phyloP scores from a whole-genome alignment of 2,888 invertebrate genomes.

The Catocala sponsa region DNA sequence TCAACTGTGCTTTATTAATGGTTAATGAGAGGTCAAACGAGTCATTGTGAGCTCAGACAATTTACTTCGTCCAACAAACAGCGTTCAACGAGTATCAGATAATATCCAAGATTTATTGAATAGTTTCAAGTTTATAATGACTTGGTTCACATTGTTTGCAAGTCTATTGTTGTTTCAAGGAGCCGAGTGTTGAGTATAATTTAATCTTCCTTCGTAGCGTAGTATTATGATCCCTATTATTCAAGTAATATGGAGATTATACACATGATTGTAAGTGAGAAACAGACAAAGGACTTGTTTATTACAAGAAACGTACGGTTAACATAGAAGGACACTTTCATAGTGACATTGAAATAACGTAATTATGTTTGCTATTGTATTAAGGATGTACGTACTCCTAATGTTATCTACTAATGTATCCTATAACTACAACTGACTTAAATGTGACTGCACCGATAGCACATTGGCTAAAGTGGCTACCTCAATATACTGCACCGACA shows the following conservation, averaged over 20 bases:
- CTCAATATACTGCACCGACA: no score
- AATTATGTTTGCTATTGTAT: no score
- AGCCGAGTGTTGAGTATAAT: constrained; percentile 37
- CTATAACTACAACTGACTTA: no score
- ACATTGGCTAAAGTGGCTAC: no score
- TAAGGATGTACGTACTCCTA: no score
- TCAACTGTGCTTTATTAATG: no score
- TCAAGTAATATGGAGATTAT: constrained; percentile 40
- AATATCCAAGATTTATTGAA: constrained; percentile 50
- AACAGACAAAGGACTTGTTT: constrained; percentile 45
- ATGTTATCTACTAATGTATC: no score
- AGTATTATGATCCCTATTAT: constrained; percentile 29
- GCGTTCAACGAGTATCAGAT: constrained; percentile 33
- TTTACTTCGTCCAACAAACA: constrained; percentile 9
- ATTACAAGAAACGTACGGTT: constrained; percentile 24
- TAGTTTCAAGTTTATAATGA: constrained; percentile 48
- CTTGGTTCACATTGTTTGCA: constrained; percentile 50
- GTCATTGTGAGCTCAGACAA: neutral
- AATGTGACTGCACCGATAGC: no score
- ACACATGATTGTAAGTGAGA: constrained; percentile 35
- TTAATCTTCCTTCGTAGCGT: constrained; percentile 37
- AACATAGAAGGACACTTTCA: constrained; percentile 20
- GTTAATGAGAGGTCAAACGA: no score
- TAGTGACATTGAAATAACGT: constrained; percentile 35
- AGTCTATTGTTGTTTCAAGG: constrained; percentile 51